Evolutionary conservation across 2,113 vertebrate species (phyloP).

Genomic region (Ammodytes dubius): DNA sequence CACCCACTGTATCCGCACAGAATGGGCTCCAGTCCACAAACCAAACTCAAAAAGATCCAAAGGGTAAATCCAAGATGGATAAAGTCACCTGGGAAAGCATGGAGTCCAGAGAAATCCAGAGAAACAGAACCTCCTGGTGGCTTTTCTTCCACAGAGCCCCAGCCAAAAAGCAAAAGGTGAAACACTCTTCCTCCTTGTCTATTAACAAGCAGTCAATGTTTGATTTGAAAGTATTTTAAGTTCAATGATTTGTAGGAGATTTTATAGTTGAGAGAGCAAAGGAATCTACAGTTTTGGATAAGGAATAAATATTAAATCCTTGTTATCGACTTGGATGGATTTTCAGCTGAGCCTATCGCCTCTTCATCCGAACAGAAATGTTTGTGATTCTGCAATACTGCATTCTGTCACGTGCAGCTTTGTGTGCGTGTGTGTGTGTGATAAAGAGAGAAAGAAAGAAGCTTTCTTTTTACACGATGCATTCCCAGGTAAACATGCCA

Average conservation of each 20-base stretch:
- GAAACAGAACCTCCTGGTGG: neutral
- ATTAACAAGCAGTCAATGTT: neutral
- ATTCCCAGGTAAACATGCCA: slow-evolving; percentile 12
- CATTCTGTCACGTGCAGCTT: slow-evolving; percentile 4
- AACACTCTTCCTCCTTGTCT: neutral
- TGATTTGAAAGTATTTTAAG: neutral
- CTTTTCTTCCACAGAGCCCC: neutral
- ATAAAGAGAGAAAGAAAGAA: neutral
- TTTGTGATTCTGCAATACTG: slow-evolving; percentile 15
- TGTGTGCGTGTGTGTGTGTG: slow-evolving; percentile 24
- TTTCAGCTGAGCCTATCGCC: neutral
- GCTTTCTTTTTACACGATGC: neutral
- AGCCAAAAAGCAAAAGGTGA: neutral
- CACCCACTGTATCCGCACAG: neutral
- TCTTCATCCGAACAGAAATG: slow-evolving; percentile 14
- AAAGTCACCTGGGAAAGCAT: neutral
- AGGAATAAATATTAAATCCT: neutral
- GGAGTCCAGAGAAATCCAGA: slow-evolving; percentile 30
- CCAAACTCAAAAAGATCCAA: slow-evolving; percentile 12
- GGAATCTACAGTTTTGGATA: neutral
- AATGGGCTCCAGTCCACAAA: neutral
- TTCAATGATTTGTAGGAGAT: neutral
- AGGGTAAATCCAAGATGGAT: slow-evolving; percentile 10
- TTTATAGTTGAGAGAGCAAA: neutral
- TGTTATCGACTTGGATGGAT: slow-evolving; percentile 1